Evolutionary conservation across 2,888 invertebrate species (phyloP).

Genomic region (Leptopilina drosophilae): DNA sequence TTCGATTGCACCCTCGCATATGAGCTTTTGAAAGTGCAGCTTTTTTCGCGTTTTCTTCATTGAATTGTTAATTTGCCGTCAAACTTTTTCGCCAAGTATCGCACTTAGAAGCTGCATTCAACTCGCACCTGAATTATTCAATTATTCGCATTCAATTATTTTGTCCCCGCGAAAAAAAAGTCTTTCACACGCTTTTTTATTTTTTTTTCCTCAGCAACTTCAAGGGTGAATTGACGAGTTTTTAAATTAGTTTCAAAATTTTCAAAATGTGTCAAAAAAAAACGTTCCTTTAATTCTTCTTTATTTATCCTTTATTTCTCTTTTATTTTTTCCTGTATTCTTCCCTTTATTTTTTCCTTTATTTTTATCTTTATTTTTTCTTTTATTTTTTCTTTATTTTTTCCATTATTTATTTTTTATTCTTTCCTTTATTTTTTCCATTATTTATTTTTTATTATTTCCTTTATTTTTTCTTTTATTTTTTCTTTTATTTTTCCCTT

Average conservation of each 20-base stretch:
- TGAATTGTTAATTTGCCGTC: conserved; percentile 68
- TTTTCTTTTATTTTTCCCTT: no score
- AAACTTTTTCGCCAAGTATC: conserved; percentile 56
- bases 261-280: background rate
- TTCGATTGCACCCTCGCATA: conserved; percentile 65
- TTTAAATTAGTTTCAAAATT: conserved; percentile 31
- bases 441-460: no score
- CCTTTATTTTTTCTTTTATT: no score
- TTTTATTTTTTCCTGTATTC: no score
- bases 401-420: no score
- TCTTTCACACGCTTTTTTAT: background rate
- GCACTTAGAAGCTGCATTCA: conserved; percentile 55
- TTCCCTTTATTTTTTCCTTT: no score
- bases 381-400: no score
- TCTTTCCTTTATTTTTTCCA: no score
- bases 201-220: background rate
- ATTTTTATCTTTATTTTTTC: no score
- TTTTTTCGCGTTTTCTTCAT: conserved; percentile 60
- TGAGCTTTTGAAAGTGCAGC: conserved; percentile 49
- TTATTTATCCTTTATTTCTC: no score
- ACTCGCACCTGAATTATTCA: conserved; percentile 34
- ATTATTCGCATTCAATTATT: conserved; percentile 16
- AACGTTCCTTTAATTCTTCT: no score
- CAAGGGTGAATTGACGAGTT: background rate
- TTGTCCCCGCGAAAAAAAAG: background rate